Base-by-base conservation (phyloP, 2,888 invertebrate genomes). In the Ctena decussata region DNA sequence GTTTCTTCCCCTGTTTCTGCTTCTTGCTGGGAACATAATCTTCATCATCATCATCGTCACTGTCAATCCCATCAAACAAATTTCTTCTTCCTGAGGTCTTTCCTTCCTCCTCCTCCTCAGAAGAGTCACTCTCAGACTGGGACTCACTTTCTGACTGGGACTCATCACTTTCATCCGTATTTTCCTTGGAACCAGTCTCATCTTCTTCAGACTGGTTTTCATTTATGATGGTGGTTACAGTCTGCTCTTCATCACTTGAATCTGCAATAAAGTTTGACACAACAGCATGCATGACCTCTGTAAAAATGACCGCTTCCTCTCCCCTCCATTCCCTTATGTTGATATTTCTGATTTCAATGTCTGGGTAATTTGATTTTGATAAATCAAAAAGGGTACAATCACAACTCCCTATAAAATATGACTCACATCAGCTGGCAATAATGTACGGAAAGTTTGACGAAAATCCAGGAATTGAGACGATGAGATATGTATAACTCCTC, bases 201-300 rank as follows among this genome's bases (percentile, higher is more conserved):
- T 78, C 80, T 21, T 89, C 92, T 79, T 93, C 97, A 69, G 84
- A 90, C 27, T 86, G 85, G 44, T 89, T 81, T 53, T 87, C 89
- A 57, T 80, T 86, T 69, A 80, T 85, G 24, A 82, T 82, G n/a
- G 77, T 87, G n/a, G 87, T 84, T 15, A 80, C 84, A 30, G 78
- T 80, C 65, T 39, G 81, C 75, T 76, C 71, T 46, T 69, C 41
- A 32, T 73, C 90, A 35, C 78, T 73, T n/a, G 87, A 85, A 49
- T 77, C 82, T 53, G 81, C 12, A 60, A 11, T 27, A 60, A 18
- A 53, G 11, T 53, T n/a, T n/a, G n/a, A n/a, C n/a, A n/a, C n/a
- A n/a, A n/a, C n/a, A n/a, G n/a, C n/a, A n/a, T n/a, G n/a, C n/a
- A n/a, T n/a, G n/a, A n/a, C n/a, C n/a, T n/a, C n/a, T n/a, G n/a